phyloP scores from a whole-genome alignment of 2,888 invertebrate species.

The Cephus nigrinus region DNA sequence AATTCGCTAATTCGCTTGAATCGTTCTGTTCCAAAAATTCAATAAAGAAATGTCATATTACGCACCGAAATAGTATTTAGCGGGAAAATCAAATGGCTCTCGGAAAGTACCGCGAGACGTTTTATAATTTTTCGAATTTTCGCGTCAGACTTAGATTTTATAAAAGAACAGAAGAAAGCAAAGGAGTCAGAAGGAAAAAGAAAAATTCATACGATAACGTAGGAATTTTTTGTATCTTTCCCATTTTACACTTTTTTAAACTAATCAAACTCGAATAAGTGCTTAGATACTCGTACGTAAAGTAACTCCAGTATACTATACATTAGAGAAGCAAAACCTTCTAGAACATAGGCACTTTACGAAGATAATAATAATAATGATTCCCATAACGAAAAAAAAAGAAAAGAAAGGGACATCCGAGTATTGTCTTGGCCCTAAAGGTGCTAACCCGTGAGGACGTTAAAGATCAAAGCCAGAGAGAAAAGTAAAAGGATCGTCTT shows the following conservation, averaged over 20 bases:
- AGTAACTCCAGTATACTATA: neutral
- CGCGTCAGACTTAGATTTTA: neutral
- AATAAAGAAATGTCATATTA: neutral
- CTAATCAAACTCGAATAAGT: neutral
- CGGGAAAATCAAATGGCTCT: neutral
- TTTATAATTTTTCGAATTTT: neutral
- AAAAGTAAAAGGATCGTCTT: neutral
- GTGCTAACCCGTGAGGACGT: neutral
- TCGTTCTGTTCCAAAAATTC: neutral
- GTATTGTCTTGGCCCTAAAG: neutral
- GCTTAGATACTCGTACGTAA: neutral
- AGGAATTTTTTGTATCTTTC: neutral
- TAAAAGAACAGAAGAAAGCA: conserved; percentile 11
- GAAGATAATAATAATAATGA: neutral
- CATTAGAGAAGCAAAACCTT: neutral
- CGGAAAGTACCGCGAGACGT: neutral
- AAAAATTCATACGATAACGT: conserved; percentile 4
- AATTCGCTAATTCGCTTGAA: neutral
- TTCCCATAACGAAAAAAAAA: neutral
- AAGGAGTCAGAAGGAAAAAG: conserved; percentile 8
- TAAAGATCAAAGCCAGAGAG: neutral
- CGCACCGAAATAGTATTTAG: neutral
- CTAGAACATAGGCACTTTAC: neutral
- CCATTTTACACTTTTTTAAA: neutral
- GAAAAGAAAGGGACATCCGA: neutral